Percentiles rank a stretch among this genome's conserved stretches.
Evolutionary conservation across 2,113 vertebrate genomes (phyloP).

Genomic region (Notechis scutatus): DNA sequence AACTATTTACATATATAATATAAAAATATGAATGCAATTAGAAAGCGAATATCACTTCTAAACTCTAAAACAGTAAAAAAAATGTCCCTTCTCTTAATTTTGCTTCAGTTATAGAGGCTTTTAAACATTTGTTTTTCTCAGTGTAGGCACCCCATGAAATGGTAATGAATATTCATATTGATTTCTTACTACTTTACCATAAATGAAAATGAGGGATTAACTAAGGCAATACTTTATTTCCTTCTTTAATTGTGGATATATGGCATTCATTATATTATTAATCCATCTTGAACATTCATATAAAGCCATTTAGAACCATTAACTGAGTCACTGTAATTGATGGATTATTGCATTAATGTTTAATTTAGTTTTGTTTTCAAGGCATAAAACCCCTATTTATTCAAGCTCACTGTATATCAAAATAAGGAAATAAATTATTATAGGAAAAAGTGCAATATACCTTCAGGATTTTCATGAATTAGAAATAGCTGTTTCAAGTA

Average conservation of each 20-base stretch:
- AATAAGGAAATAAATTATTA: conserved; percentile 67
- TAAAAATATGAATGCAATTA: conserved; percentile 8
- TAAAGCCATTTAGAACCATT: conserved; percentile 69
- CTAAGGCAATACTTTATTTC: conserved; percentile 72
- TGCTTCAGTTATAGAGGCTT: neutral
- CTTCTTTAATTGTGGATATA: conserved; percentile 62
- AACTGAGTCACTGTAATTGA: conserved; percentile 64
- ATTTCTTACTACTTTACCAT: conserved; percentile 38
- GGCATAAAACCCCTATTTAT: conserved; percentile 62
- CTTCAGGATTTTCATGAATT: conserved; percentile 46
- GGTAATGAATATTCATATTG: conserved; percentile 59
- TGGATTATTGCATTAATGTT: conserved; percentile 73
- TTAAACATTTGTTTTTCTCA: conserved; percentile 11
- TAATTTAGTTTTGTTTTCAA: conserved; percentile 77
- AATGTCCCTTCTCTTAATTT: neutral
- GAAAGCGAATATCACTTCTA: neutral
- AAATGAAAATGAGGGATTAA: conserved; percentile 63
- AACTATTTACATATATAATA: neutral
- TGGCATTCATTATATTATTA: conserved; percentile 73
- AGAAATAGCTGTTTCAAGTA: neutral
- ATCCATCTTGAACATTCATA: conserved; percentile 67
- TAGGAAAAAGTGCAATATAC: conserved; percentile 51
- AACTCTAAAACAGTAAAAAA: neutral
- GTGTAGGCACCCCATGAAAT: neutral
- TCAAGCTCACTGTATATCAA: conserved; percentile 68